Conservation (phyloP, 2,888 invertebrate species). For the Unio pictorum region DNA sequence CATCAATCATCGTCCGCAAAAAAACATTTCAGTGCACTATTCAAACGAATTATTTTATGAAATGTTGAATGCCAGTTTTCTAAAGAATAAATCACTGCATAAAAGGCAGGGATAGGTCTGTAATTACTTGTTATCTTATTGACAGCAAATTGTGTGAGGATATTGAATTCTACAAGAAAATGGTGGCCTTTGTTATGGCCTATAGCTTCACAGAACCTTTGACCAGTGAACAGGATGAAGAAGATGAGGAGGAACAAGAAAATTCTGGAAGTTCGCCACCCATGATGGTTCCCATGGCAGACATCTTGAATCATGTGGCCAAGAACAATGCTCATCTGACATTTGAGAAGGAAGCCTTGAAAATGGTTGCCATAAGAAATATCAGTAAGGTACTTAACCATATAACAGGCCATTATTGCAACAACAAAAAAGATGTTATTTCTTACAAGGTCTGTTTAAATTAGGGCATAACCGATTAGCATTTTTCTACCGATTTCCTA, state of each 20-base stretch:
- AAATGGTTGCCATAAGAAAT: constrained; percentile 62
- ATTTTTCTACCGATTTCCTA: too few relatives aligned
- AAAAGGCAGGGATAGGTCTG: too few relatives aligned
- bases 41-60: too few relatives aligned
- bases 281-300: constrained; percentile 72
- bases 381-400: constrained; percentile 58
- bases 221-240: constrained; percentile 28
- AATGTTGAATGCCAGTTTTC: too few relatives aligned
- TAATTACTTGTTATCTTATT: constrained; percentile 3
- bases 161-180: constrained; percentile 67
- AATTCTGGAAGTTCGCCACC: constrained; percentile 50
- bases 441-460: too few relatives aligned
- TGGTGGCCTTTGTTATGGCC: constrained; percentile 72
- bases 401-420: constrained; percentile 1
- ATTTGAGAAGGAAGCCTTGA: constrained; percentile 64
- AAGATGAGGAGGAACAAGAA: constrained; percentile 49
- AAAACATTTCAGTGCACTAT: too few relatives aligned
- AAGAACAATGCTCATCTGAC: constrained; percentile 68
- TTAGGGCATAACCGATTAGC: too few relatives aligned
- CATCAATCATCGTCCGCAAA: too few relatives aligned
- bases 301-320: constrained; percentile 69
- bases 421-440: too few relatives aligned
- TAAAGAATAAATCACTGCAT: too few relatives aligned
- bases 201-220: constrained; percentile 71
- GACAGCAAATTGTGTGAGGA: constrained; percentile 39